A percentile compares a stretch with the other conserved stretches of the same genome.
These are phyloP conservation scores for Pseudoips prasinana DNA, from an alignment of 2,888 invertebrate genomes.

Conservation along the genomic window DNA sequence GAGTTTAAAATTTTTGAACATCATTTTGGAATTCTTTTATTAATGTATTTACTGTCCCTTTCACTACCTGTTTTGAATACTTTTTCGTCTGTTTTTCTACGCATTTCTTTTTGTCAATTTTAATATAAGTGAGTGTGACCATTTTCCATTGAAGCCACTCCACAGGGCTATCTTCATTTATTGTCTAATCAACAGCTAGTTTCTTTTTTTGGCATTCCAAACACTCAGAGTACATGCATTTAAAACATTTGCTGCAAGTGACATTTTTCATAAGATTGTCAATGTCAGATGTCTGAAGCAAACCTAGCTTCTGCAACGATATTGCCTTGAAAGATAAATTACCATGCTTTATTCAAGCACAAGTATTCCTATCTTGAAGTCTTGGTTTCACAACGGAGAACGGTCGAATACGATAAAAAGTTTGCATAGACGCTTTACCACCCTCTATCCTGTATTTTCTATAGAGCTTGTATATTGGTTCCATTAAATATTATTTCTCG, in stretches of 20 bases:
- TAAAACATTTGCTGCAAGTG: conserved; percentile 16
- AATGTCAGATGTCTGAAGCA: conserved; percentile 15
- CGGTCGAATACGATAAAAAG: conserved; percentile 24
- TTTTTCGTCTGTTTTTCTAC: conserved; percentile 6
- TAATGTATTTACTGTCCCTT: conserved; percentile 1
- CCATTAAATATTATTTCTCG: conserved; percentile 17
- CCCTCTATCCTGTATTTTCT: conserved; percentile 21
- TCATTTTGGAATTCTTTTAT: conserved; percentile 4
- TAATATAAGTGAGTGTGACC: conserved; percentile 7
- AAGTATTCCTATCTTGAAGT: conserved; percentile 18
- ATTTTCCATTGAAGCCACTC: conserved; percentile 7
- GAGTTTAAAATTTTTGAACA: conserved; percentile 5
- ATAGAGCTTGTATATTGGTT: conserved; percentile 17
- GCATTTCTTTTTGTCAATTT: conserved; percentile 4
- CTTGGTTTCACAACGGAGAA: conserved; percentile 25
- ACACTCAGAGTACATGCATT: conserved; percentile 13
- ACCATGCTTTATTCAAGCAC: conserved; percentile 23
- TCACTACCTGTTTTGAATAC: conserved; percentile 6
- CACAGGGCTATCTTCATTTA: conserved; percentile 9
- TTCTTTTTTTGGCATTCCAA: conserved; percentile 14
- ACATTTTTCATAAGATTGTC: conserved; percentile 11
- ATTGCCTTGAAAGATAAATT: conserved; percentile 11
- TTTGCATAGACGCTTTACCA: conserved; percentile 17
- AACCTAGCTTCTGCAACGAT: conserved; percentile 13
- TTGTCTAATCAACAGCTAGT: conserved; percentile 5